Evolutionary conservation across 2,888 invertebrate species (phyloP), one percentile per base, ranked within the genome.

Genomic region (Drosophila neotestacea): DNA sequence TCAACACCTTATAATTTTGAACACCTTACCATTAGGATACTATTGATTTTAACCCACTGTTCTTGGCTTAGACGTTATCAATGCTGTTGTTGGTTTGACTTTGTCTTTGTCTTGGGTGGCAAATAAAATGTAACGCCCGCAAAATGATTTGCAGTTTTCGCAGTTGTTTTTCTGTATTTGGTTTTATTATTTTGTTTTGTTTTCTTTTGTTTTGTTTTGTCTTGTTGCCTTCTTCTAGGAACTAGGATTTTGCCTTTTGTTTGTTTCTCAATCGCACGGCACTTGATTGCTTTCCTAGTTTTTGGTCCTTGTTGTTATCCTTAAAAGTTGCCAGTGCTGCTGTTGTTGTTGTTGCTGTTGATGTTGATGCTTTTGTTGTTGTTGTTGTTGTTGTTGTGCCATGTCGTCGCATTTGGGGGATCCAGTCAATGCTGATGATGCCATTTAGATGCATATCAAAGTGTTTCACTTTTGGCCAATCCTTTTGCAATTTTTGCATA

Each of bases 401-500:
- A 48, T 38, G 59, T 77, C 69, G 59, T 58, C 75, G 79, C 75
- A 75, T 81, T 79, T 81, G 79, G 79, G 65, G 59, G 68, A 42
- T 22, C 13, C 61, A 69, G 56, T 69, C 81, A 70, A 87, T 85
- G 88, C 85, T 83, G 83, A 83, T 83, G 83, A 87, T 87, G 83
- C 85, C 83, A 83, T 87, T 87, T 87, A 87, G 83, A 83, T 83
- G 82, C 83, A 83, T 83, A 87, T 83, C 87, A 81, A 87, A 87
- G 82, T 75, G 77, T 82, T 87, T 87, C 80, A 85, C 82, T 83
- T 86, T 87, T 79, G 88, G 69, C 82, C 88, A 83, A 83, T 87
- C 88, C 79, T 82, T 77, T 87, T 72, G 85, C 79, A 68, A 75
- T 79, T 87, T 85, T 79, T 87, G 82, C 83, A 87, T 85, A 77